phyloP scores from a whole-genome alignment of 2,113 vertebrate species.

The Xiphias gladius region DNA sequence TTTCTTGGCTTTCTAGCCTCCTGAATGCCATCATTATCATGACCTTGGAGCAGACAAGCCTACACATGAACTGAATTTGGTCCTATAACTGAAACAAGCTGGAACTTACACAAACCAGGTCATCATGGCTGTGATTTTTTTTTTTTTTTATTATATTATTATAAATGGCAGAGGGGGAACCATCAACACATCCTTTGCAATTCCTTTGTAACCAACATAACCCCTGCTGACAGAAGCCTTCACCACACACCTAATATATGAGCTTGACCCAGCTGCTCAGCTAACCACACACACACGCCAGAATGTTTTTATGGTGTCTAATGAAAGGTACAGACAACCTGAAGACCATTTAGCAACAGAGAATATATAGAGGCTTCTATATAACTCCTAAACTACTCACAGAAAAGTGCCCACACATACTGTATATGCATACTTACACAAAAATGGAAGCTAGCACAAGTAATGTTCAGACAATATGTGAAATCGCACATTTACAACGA shows the following conservation, averaged over 20 bases:
- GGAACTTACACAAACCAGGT: not conserved
- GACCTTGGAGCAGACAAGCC: constrained; percentile 55
- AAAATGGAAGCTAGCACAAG: constrained; percentile 12
- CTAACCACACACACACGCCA: not conserved
- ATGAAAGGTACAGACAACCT: not conserved
- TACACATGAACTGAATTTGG: not conserved
- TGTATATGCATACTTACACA: not conserved
- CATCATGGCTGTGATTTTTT: not conserved
- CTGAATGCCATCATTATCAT: constrained; percentile 9
- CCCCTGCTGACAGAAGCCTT: constrained; percentile 61
- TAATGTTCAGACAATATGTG: not conserved
- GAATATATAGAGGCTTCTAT: not conserved
- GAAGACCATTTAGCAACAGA: not conserved
- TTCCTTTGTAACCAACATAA: constrained; percentile 28
- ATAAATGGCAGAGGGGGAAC: constrained; percentile 9
- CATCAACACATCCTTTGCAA: constrained; percentile 24
- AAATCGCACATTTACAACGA: not conserved
- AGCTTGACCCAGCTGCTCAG: constrained; percentile 8
- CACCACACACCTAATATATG: constrained; percentile 35
- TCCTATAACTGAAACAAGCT: not conserved
- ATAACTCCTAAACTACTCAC: not conserved
- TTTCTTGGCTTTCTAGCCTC: constrained; percentile 20
- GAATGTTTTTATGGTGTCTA: not conserved
- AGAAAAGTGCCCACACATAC: not conserved
- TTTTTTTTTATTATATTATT: constrained; percentile 22